Evolutionary conservation across 2,797 vertebrate genomes (phyloP).

Genomic region (Helarctos malayanus): DNA sequence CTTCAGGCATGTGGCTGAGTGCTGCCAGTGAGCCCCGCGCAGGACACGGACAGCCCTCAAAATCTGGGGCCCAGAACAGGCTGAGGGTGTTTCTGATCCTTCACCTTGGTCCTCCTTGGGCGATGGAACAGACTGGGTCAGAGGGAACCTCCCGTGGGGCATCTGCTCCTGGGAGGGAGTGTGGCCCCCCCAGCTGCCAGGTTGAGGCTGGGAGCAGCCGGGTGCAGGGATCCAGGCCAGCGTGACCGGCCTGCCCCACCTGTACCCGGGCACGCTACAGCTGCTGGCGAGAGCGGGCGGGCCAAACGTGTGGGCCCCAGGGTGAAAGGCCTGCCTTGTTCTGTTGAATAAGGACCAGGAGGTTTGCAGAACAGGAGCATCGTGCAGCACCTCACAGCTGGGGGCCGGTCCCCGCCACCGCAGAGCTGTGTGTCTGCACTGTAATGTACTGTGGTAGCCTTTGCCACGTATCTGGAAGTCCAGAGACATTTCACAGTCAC

Average conservation of each 20-base stretch:
- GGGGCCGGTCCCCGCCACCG: not conserved
- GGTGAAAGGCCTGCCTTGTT: not conserved
- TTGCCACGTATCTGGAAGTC: not conserved
- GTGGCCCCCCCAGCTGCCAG: not conserved
- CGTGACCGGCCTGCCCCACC: not conserved
- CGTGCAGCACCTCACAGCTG: rapidly evolving
- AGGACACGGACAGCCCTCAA: not conserved
- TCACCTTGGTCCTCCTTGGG: not conserved
- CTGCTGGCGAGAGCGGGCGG: not conserved
- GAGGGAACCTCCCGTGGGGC: not conserved
- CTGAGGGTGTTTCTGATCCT: rapidly evolving
- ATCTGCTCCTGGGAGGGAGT: not conserved
- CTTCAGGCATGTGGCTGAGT: slow-evolving; percentile 94
- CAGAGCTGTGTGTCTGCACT: not conserved
- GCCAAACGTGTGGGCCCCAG: rapidly evolving
- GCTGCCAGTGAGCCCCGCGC: slow-evolving; percentile 88
- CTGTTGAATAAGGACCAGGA: not conserved
- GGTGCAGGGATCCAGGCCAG: rapidly evolving
- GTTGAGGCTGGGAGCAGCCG: rapidly evolving
- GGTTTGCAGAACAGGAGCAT: not conserved
- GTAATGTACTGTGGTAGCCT: rapidly evolving
- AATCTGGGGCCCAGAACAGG: not conserved
- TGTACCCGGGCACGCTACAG: not conserved
- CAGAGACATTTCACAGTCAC: not conserved
- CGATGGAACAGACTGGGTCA: not conserved